Base-by-base conservation (phyloP, 2,888 invertebrate species). In the Melanostoma scalare region DNA sequence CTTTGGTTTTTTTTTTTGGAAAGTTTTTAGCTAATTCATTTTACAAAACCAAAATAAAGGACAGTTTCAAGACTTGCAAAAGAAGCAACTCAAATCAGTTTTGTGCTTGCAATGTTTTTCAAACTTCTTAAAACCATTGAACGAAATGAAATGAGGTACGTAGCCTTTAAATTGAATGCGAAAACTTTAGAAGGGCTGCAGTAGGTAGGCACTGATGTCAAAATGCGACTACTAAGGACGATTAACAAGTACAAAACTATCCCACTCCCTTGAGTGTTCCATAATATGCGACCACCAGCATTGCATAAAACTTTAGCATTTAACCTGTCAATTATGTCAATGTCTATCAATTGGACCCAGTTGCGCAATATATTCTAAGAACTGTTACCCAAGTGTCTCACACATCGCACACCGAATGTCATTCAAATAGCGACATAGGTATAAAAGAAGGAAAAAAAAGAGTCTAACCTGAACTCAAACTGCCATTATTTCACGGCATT, bases 321-420 rank as follows among this genome's bases (percentile, higher is more conserved):
- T 84, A 69, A 58, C 69, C 69, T 84, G 82, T 84, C 82, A 74
- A 84, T 84, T 84, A 78, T 78, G 82, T 84, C 82, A 78, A 58
- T 50, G 48, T 67, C 35, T 74, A 73, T 60, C 82, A 74, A 63
- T 78, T 74, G 73, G 38, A 42, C 48, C 63, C 73, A 63, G 69
- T 78, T 84, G 74, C 73, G 60, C 67, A 61, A 76, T 38, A 35
- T 8, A 44, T 61, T 61, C 48, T 61, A 68, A 68, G 67, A 79
- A 56, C 42, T 42, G 77, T 50, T 44, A 8, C 60, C 50, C 69
- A 69, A 75, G 69, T 74, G 74, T 75, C 80, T 69, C 20, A 20
- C 20, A 53, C 48, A 69, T 65, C 9, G 53, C 58, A 69, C 60
- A 55, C 60, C 38, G 46, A 82, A 61, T 42, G 81, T 82, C 81